Evolutionary conservation across 2,888 invertebrate genomes (phyloP).

Genomic region (Metallyticus violacea): DNA sequence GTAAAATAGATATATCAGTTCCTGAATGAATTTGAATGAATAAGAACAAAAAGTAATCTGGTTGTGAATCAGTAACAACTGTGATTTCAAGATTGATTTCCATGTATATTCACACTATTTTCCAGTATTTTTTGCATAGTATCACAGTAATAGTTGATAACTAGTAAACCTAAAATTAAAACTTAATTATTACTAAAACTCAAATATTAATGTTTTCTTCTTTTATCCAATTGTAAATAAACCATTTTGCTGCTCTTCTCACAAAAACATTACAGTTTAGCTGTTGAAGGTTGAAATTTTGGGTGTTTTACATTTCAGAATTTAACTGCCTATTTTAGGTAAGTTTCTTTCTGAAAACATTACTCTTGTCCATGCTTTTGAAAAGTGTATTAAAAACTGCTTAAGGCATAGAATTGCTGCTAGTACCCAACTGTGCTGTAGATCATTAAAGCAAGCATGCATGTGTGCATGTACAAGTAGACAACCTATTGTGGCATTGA

Average conservation of each 20-base stretch:
- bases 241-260: neutral
- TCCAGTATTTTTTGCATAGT: neutral
- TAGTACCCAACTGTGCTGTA: neutral
- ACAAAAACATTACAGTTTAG: neutral
- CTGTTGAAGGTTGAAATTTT: neutral
- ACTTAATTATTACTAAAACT: neutral
- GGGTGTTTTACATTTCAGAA: neutral
- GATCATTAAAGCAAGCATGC: neutral
- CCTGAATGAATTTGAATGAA: neutral
- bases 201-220: neutral
- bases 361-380: neutral
- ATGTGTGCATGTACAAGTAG: neutral
- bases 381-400: neutral
- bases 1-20: neutral
- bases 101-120: too few relatives aligned
- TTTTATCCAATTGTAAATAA: neutral
- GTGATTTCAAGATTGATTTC: too few relatives aligned
- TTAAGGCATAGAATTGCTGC: neutral
- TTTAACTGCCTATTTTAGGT: neutral
- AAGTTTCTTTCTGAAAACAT: neutral
- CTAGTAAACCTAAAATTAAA: neutral
- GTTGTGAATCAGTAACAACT: neutral
- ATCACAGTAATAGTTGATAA: neutral
- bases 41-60: too few relatives aligned
- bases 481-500: neutral